A percentile compares a stretch with the other conserved stretches of the same genome.
Conservation (phyloP, 2,888 invertebrate species). For the Epistrophe grossulariae region DNA sequence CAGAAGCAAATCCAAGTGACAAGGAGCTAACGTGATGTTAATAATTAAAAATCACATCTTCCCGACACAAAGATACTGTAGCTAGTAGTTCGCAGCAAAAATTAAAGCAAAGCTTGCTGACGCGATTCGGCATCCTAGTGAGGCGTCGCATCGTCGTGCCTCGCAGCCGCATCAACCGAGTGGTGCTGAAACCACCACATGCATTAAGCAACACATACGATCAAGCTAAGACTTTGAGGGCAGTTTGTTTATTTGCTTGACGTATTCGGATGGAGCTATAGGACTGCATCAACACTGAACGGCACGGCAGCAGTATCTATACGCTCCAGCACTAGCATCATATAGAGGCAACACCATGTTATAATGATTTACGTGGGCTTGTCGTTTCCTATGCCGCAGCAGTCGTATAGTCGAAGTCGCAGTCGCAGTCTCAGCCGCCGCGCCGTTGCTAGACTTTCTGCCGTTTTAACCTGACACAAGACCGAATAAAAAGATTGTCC, state of each 20-base stretch:
- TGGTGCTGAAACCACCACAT: slow-evolving; percentile 53
- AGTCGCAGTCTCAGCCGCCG: background rate
- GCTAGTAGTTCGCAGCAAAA: slow-evolving; percentile 46
- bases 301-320: slow-evolving; percentile 4
- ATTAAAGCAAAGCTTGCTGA: slow-evolving; percentile 56
- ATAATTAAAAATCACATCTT: slow-evolving; percentile 66
- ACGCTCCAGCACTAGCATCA: slow-evolving; percentile 29
- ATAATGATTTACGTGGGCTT: slow-evolving; percentile 67
- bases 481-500: slow-evolving; percentile 53
- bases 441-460: slow-evolving; percentile 66
- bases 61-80: slow-evolving; percentile 53
- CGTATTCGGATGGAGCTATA: slow-evolving; percentile 47
- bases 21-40: slow-evolving; percentile 58
- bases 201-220: slow-evolving; percentile 41
- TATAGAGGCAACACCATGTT: slow-evolving; percentile 46
- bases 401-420: no score
- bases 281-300: slow-evolving; percentile 30
- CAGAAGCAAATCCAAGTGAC: slow-evolving; percentile 34
- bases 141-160: slow-evolving; percentile 55
- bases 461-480: slow-evolving; percentile 68
- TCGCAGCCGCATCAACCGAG: slow-evolving; percentile 52
- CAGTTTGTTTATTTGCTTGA: slow-evolving; percentile 68
- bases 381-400: slow-evolving; percentile 62
- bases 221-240: slow-evolving; percentile 51
- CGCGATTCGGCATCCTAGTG: slow-evolving; percentile 55